Evolutionary conservation across 2,888 invertebrate species (phyloP).

Genomic region (Andrena marginata): DNA sequence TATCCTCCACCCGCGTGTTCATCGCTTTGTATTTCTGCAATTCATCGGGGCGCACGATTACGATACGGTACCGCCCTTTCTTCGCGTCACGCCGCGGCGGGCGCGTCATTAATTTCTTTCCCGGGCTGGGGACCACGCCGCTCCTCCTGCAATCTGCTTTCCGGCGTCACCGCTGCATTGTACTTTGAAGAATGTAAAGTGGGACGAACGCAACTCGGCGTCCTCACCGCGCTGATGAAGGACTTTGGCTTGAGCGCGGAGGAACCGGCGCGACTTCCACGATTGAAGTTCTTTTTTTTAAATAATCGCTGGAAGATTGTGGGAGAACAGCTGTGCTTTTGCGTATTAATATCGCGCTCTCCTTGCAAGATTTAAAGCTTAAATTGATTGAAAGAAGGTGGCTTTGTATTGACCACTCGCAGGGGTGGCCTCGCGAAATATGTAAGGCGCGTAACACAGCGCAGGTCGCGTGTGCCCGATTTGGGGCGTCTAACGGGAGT

Average conservation of each 20-base stretch:
- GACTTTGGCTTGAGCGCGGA: no score
- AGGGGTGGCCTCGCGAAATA: not conserved
- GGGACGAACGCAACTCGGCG: not conserved
- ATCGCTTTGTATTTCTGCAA: conserved; percentile 91
- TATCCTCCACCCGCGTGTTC: conserved; percentile 92
- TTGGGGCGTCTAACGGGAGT: conserved; percentile 25
- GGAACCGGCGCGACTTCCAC: not conserved
- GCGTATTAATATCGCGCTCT: not conserved
- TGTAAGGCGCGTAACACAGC: no score
- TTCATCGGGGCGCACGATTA: conserved; percentile 30
- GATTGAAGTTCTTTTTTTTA: no score
- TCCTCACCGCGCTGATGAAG: not conserved
- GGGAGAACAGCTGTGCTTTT: conserved; percentile 16
- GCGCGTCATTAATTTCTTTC: conserved; percentile 45
- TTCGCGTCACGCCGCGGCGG: conserved; percentile 14
- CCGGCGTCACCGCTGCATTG: conserved; percentile 4
- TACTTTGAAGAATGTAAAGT: conserved; percentile 9
- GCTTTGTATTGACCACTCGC: not conserved
- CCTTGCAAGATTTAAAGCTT: not conserved
- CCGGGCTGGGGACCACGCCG: not conserved
- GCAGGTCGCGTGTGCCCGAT: not conserved
- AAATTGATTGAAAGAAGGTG: not conserved
- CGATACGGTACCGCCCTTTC: not conserved
- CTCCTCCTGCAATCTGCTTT: conserved; percentile 1
- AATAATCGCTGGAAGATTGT: not conserved